Conservation (phyloP, 2,888 invertebrate genomes). For the Drosophila differens region DNA sequence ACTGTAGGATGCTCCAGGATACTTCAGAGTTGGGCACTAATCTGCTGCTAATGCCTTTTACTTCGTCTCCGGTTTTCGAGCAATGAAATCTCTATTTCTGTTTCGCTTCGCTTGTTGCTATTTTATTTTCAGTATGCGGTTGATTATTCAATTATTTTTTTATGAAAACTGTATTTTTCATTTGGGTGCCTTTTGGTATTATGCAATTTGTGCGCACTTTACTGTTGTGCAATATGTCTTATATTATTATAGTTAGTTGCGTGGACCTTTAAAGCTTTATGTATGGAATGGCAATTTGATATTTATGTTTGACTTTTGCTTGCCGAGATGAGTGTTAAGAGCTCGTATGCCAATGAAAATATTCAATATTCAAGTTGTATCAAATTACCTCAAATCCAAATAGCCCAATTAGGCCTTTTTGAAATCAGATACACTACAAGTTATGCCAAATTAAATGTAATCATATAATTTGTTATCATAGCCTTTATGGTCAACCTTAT, state of each 20-base stretch:
- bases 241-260: neutral
- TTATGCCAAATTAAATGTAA: neutral
- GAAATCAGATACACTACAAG: neutral
- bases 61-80: slow-evolving; percentile 20
- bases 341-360: neutral
- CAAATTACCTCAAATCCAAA: neutral
- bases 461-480: slow-evolving; percentile 26
- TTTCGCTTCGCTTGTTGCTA: neutral
- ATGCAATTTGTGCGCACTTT: slow-evolving; percentile 35
- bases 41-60: slow-evolving; percentile 69
- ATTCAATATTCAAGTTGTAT: neutral
- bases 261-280: slow-evolving; percentile 14
- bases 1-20: neutral
- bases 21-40: slow-evolving; percentile 46
- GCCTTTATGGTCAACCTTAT: neutral
- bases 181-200: slow-evolving; percentile 35
- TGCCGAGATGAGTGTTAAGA: neutral
- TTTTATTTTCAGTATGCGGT: slow-evolving; percentile 25
- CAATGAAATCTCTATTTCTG: slow-evolving; percentile 7
- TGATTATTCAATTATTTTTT: slow-evolving; percentile 64
- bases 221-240: slow-evolving; percentile 22
- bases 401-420: neutral
- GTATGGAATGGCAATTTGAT: slow-evolving; percentile 11
- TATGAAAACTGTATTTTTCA: slow-evolving; percentile 60
- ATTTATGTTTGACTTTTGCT: slow-evolving; percentile 2